Evolutionary conservation across 2,113 vertebrate species (phyloP), one percentile per base, ranked within the genome.

Genomic region (Numida meleagris): DNA sequence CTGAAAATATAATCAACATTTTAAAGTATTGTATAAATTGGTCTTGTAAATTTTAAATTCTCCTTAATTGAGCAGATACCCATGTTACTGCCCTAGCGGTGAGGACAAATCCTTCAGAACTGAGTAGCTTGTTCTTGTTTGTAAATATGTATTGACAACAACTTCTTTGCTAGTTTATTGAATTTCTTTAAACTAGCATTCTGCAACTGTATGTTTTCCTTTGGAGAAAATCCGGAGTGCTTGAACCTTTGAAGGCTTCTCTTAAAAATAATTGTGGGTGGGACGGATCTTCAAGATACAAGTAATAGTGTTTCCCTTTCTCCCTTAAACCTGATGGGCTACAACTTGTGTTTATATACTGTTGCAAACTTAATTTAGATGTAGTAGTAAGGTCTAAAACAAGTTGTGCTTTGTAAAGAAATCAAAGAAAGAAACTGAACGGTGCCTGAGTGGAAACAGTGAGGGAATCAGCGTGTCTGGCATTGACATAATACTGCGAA

Each of bases 381-480:
- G 4, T 80, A 66, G 17, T 50, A 68, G 34, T 33, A 9, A 62
- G 61, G 77, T 15, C 70, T 93, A 10, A 95, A 91, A 82, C 88
- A 94, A 96, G 81, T 40, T 76, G 50, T 53, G 66, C 93, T 96
- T 95, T 95, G 86, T 95, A 29, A 86, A 74, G 80, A 79, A 78
- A 38, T 45, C 15, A 25, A 51, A 95, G 92, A 86, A 88, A 93
- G 72, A 84, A 87, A 14, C 51, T 21, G 94, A 76, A 66, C 65
- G 33, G 72, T 67, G 67, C 77, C 38, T 3, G 74, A 75, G 51
- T 77, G 91, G 51, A 72, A 92, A 75, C 84, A 62, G 82, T 1
- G 42, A 33, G 51, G 88, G 78, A 74, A 91, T 92, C 36, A 2
- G 75, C 7, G 11, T 86, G 79, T 86, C 90, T 93, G 94, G 88